phyloP scores from a whole-genome alignment of 2,888 invertebrate genomes.

The Papilio demoleus region DNA sequence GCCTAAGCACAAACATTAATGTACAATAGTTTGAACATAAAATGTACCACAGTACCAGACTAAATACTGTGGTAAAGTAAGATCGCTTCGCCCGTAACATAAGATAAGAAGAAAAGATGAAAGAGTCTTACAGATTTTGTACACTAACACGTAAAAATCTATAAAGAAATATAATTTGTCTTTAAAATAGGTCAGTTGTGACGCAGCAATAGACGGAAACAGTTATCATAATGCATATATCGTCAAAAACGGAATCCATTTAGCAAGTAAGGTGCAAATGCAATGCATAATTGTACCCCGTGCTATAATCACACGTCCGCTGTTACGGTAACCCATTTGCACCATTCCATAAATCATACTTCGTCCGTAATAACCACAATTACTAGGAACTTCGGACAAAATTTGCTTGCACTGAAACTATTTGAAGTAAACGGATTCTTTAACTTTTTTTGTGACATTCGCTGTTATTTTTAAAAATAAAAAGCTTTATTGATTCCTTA shows the following conservation, averaged over 20 bases:
- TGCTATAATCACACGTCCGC: slow-evolving; percentile 55
- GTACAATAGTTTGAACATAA: too few relatives aligned
- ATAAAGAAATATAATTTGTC: neutral
- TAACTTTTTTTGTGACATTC: too few relatives aligned
- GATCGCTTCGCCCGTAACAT: too few relatives aligned
- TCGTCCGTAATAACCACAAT: slow-evolving; percentile 46
- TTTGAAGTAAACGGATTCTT: too few relatives aligned
- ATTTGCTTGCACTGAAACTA: neutral
- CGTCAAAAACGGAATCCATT: slow-evolving; percentile 34
- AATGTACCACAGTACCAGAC: too few relatives aligned
- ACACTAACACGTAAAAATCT: too few relatives aligned
- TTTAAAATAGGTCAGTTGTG: slow-evolving; percentile 3
- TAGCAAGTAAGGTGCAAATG: slow-evolving; percentile 46
- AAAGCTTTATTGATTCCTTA: too few relatives aligned
- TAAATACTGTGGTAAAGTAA: too few relatives aligned
- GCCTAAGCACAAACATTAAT: too few relatives aligned
- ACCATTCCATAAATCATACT: slow-evolving; percentile 77
- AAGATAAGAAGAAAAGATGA: too few relatives aligned
- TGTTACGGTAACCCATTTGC: slow-evolving; percentile 79
- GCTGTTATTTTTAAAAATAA: too few relatives aligned
- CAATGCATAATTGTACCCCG: slow-evolving; percentile 67
- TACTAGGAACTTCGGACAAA: slow-evolving; percentile 49
- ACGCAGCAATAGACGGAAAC: neutral
- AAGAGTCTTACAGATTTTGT: too few relatives aligned
- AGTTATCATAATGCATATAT: neutral